Evolutionary conservation across 2,888 invertebrate genomes (phyloP).

Genomic region (Phortica magna): DNA sequence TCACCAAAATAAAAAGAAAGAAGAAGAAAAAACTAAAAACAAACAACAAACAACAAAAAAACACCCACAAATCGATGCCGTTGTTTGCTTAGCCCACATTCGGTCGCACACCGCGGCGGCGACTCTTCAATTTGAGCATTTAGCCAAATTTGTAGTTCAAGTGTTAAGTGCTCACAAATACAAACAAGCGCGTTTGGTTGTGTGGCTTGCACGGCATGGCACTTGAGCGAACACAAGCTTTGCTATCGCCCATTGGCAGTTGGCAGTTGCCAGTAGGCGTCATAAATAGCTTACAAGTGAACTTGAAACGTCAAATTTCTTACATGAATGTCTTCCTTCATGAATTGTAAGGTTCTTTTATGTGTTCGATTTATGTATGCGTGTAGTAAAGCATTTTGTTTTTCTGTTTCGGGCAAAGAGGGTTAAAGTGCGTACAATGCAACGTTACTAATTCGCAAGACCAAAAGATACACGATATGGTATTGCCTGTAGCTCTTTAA

Average conservation of each 20-base stretch:
- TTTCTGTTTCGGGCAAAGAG: neutral
- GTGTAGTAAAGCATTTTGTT: neutral
- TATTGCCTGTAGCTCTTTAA: too few relatives aligned
- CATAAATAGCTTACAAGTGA: constrained; percentile 9
- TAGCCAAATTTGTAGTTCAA: constrained; percentile 51
- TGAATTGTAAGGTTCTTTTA: constrained; percentile 46
- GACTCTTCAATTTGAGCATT: constrained; percentile 10
- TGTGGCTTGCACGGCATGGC: constrained; percentile 57
- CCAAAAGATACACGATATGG: too few relatives aligned
- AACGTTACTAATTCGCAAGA: too few relatives aligned
- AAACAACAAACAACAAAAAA: too few relatives aligned
- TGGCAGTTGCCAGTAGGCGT: constrained; percentile 48
- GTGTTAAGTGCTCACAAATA: constrained; percentile 38
- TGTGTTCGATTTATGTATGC: neutral
- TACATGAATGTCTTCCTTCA: constrained; percentile 43
- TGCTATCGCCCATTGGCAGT: neutral
- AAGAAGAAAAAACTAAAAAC: constrained; percentile 19
- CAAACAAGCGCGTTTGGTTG: neutral
- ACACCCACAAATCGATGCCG: constrained; percentile 22
- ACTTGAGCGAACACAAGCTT: constrained; percentile 48
- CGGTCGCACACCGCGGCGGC: neutral
- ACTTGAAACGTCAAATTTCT: constrained; percentile 6
- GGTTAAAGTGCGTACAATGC: too few relatives aligned
- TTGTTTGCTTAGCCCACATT: constrained; percentile 53
- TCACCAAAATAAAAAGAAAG: neutral